Evolutionary conservation across 2,888 invertebrate species (phyloP), one percentile per base, ranked within the genome.

Genomic region (Apeira syringaria): DNA sequence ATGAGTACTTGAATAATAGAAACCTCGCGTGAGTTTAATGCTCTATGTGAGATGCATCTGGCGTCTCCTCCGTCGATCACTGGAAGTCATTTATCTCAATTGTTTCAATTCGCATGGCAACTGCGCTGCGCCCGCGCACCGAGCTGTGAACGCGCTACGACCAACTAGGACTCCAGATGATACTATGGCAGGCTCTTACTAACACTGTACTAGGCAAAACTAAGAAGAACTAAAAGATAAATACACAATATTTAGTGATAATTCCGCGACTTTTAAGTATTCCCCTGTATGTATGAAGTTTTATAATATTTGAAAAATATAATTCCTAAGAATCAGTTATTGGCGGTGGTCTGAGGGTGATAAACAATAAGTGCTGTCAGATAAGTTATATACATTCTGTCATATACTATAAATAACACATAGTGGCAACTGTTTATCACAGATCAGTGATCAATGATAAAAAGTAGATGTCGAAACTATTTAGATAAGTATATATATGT

Each of bases 31-130:
- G 5, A 28, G 13, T 17, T 15, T 4, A 8, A 28, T 8, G n/a
- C 9, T 26, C 15, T 22, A 22, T 28, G 28, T 1, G 3, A 12
- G 5, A 22, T 36, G 29, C 42, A 35, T 18, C 17, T 43, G 5
- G 25, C 32, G 3, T 27, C 32, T 13, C 34, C 29, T 33, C 33
- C 35, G 26, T 52, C 42, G 45, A 40, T 41, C 18, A 18, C 41
- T 42, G 39, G 42, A 49, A 40, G 40, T 25, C 40, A 26, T 63
- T 60, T 55, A 50, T 43, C 34, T 59, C 53, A 65, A 66, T 64
- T 64, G 61, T 55, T 56, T 52, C 41, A 54, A 59, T 44, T 48
- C 43, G 48, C 52, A 47, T 53, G 41, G 41, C 38, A 49, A 46
- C 38, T 46, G 51, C 55, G 59, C 38, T 46, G 51, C 55, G 59